Evolutionary conservation across 2,888 invertebrate genomes (phyloP).

Genomic region (Athalia circularis): DNA sequence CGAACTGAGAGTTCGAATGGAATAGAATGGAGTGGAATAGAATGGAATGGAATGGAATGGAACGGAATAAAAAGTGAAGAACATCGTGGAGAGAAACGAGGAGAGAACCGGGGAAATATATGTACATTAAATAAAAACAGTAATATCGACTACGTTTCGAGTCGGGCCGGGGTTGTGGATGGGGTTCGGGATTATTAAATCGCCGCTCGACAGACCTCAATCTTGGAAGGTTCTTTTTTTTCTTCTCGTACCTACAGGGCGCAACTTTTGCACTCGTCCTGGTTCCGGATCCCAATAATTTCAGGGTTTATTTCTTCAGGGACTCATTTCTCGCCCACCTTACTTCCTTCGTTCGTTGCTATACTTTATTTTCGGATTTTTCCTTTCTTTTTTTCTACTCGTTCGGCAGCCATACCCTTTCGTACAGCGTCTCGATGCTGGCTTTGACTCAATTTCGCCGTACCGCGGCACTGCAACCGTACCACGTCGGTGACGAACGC

Average conservation of each 20-base stretch:
- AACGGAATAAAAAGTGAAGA: constrained; percentile 30
- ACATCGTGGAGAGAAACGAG: constrained; percentile 16
- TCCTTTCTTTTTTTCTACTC: background rate
- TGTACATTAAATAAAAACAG: constrained; percentile 42
- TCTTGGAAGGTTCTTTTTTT: constrained; percentile 32
- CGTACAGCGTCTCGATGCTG: too few species aligned
- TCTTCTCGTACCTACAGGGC: background rate
- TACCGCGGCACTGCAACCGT: background rate
- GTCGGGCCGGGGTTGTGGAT: background rate
- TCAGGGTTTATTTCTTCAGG: constrained; percentile 40
- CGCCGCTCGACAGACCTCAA: constrained; percentile 38
- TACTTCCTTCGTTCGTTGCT: background rate
- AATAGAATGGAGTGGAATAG: background rate
- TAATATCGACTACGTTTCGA: constrained; percentile 33
- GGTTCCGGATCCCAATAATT: constrained; percentile 36
- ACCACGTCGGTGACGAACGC: constrained; percentile 6
- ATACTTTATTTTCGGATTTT: background rate
- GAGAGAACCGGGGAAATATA: constrained; percentile 30
- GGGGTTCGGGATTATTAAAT: constrained; percentile 44
- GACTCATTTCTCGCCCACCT: constrained; percentile 10
- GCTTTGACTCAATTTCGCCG: constrained; percentile 30
- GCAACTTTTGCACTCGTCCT: constrained; percentile 6
- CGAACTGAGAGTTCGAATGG: background rate
- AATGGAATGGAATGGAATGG: background rate
- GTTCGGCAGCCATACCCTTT: background rate